Evolutionary conservation across 2,113 vertebrate genomes (phyloP).

Genomic region (Periophthalmodon schlosseri): DNA sequence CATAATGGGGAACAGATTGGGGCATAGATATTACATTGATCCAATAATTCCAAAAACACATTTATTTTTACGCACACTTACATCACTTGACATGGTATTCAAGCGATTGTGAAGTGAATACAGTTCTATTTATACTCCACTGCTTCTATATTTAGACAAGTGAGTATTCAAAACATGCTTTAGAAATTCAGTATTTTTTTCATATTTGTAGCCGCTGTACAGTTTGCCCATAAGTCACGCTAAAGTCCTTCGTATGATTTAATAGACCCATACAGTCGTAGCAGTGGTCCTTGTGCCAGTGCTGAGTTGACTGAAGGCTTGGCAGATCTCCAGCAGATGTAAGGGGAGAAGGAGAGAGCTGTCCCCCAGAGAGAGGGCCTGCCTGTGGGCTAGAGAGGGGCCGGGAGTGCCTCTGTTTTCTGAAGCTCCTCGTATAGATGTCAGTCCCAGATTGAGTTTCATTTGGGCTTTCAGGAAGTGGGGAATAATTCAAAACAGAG

Average conservation of each 20-base stretch:
- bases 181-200: no score
- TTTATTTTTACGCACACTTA: neutral
- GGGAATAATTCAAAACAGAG: conserved; percentile 74
- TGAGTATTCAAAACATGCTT: neutral
- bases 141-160: neutral
- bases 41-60: neutral
- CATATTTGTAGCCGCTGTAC: neutral
- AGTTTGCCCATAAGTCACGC: conserved; percentile 20
- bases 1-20: no score
- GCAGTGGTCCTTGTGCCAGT: conserved; percentile 20
- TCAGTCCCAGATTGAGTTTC: conserved; percentile 64
- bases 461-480: conserved; percentile 64
- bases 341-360: conserved; percentile 21
- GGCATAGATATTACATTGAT: neutral
- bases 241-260: conserved; percentile 11
- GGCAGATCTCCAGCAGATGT: conserved; percentile 41
- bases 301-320: conserved; percentile 34
- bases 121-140: neutral
- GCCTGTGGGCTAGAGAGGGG: conserved; percentile 19
- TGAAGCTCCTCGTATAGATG: conserved; percentile 49
- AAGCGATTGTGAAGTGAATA: neutral
- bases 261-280: conserved; percentile 14
- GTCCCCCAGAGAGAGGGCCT: conserved; percentile 29
- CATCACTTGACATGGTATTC: neutral
- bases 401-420: conserved; percentile 45